Evolutionary conservation across 37 sponge, comb jelly and placozoan species (phyloP), one percentile per base, ranked within the genome.

Genomic region (Aplysina aerophoba): DNA sequence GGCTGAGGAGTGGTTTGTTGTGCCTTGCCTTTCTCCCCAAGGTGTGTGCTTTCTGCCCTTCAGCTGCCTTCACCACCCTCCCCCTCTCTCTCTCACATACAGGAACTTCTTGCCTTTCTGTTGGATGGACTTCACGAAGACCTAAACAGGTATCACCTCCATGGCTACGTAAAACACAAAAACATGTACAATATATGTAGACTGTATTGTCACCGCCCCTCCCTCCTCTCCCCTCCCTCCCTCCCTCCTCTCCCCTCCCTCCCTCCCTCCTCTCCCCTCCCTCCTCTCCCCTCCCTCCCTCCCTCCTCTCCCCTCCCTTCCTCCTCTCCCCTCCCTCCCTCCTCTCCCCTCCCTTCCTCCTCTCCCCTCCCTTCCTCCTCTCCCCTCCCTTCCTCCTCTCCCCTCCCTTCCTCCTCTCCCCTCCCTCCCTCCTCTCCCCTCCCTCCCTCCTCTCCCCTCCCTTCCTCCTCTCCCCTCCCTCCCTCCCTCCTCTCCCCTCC

Each of bases 111-210:
- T 28, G 90, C 94, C 25, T 96, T 99, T 86, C 75, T 99, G 53
- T 79, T 99, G 84, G 99, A 99, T 90, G 97, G 99, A 53, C 86
- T 99, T 0, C 99, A 99, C 44, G 99, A 99, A 67, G 99, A 99
- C 80, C 89, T 99, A 6, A 99, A 99, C 88, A 92, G 97, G 95
- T 97, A 65, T 8, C 60, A 0, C 39, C 2, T 44, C 8, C 50
- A 44, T 8, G 8, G 8, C 50, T 11, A 8, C 8, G 8, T 44
- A 8, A 11, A 8, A 3, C 8, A 44, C 6, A 44, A 8, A 11
- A 11, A 44, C 8, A 44, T 44, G 50, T 8, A 44, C 50, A 44
- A 44, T 44, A 8, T 44, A 44, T 44, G 50, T 44, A n/a, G n/a
- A n/a, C 50, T 11, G 50, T 44, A 44, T 44, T 44, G 50, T 62